A percentile compares a stretch with the other conserved stretches of the same genome.
Evolutionary conservation across 2,888 invertebrate species (phyloP).

Genomic region (Chymomyza caudatula): DNA sequence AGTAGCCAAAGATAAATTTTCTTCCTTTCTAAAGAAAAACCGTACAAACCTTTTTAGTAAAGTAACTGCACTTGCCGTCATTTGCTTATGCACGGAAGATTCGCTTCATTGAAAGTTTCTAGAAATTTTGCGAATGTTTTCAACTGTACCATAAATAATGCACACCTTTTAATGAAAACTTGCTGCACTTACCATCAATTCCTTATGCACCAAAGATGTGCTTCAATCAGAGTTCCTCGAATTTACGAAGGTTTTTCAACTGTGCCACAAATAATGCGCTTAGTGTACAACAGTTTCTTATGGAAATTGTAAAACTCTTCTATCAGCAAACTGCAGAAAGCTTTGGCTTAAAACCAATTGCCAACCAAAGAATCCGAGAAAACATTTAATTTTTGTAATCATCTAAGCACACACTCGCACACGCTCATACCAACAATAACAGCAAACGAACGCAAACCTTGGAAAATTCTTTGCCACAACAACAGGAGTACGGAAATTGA

Average conservation of each 20-base stretch:
- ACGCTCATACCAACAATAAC: background rate
- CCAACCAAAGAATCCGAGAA: background rate
- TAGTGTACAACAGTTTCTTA: background rate
- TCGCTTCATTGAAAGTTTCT: too few species aligned
- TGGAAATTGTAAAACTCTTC: background rate
- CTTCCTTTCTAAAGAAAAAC: too few species aligned
- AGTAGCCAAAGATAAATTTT: too few species aligned
- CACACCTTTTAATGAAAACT: too few species aligned
- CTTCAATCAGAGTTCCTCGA: too few species aligned
- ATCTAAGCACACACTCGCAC: background rate
- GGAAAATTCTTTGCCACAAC: background rate
- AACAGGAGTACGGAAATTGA: background rate
- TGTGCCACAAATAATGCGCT: background rate
- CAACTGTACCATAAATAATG: background rate
- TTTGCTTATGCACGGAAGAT: too few species aligned
- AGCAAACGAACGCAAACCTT: background rate
- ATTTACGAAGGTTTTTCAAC: background rate
- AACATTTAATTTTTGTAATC: constrained; percentile 7
- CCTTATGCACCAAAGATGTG: too few species aligned
- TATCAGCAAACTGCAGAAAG: background rate
- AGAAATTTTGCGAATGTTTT: background rate
- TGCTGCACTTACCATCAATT: too few species aligned
- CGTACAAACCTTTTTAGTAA: too few species aligned
- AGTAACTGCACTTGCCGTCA: too few species aligned
- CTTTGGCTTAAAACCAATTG: background rate